Percentiles rank a stretch among this genome's conserved stretches.
phyloP scores from a whole-genome alignment of 2,888 invertebrate species.

The Cecidostiba fungosa region DNA sequence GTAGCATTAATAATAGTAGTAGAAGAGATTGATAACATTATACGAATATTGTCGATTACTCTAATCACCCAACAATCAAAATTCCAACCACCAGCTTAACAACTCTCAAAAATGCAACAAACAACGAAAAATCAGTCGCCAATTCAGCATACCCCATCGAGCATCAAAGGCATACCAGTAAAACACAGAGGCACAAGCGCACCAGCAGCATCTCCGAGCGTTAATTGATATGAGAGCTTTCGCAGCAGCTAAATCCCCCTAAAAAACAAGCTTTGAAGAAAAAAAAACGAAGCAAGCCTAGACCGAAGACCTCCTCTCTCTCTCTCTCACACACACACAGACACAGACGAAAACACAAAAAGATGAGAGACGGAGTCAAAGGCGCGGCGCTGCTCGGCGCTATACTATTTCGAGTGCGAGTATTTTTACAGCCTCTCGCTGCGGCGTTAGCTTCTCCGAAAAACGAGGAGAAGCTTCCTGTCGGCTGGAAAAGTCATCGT shows the following conservation, averaged over 20 bases:
- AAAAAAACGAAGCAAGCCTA: background rate
- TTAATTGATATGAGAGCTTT: conserved; percentile 4
- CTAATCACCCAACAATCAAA: too few relatives aligned
- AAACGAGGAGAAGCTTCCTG: background rate
- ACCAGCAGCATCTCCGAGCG: background rate
- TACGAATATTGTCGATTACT: too few relatives aligned
- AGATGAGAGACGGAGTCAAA: conserved; percentile 36
- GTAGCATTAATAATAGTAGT: too few relatives aligned
- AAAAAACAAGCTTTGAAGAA: background rate
- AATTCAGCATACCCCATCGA: background rate
- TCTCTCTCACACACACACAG: background rate
- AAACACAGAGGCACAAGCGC: too few relatives aligned
- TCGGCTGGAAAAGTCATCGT: background rate
- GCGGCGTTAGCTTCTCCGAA: conserved; percentile 26
- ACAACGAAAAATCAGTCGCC: background rate
- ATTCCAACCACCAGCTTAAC: background rate
- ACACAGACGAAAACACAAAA: background rate
- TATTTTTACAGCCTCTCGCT: conserved; percentile 55
- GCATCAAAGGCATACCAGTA: conserved; percentile 7
- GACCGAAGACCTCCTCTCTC: background rate
- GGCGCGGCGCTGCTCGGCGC: conserved; percentile 42
- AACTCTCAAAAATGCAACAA: background rate
- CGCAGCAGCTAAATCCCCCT: background rate
- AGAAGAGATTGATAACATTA: too few relatives aligned
- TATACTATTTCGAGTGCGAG: conserved; percentile 46